phyloP scores from a whole-genome alignment of 1,140 invertebrate genomes.

The Cherax quadricarinatus region DNA sequence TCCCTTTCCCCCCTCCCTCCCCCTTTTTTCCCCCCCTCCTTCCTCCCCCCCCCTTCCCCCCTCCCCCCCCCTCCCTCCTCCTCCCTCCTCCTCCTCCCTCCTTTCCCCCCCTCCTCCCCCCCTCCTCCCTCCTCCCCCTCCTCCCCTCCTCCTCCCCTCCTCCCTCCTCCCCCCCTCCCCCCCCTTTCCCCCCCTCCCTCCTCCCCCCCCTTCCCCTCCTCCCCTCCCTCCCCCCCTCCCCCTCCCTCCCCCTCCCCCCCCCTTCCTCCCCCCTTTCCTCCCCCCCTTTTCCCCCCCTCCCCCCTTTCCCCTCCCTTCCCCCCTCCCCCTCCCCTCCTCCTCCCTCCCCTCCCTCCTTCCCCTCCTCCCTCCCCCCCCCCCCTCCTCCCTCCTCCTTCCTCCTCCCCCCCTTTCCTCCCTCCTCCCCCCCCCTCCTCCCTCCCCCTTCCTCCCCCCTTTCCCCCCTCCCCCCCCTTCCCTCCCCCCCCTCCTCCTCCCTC shows the following conservation, averaged over 20 bases:
- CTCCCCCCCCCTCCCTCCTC: background rate
- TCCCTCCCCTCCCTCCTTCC: too few species aligned
- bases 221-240: too few species aligned
- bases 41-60: too few species aligned
- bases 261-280: too few species aligned
- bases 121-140: too few species aligned
- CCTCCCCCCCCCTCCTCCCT: background rate
- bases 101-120: too few species aligned
- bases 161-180: too few species aligned
- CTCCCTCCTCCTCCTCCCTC: background rate
- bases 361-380: background rate
- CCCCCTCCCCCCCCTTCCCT: background rate
- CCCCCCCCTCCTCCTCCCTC: background rate
- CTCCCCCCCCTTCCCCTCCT: background rate
- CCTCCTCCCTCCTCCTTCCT: too few species aligned
- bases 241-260: background rate
- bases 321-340: too few species aligned
- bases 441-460: background rate
- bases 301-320: background rate
- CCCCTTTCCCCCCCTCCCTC: background rate
- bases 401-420: too few species aligned
- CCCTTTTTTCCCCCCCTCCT: too few species aligned
- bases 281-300: background rate
- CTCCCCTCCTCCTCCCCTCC: background rate
- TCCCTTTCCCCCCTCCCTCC: too few species aligned